Evolutionary conservation across 2,797 vertebrate genomes (phyloP).

Genomic region (Galaxias olidus): DNA sequence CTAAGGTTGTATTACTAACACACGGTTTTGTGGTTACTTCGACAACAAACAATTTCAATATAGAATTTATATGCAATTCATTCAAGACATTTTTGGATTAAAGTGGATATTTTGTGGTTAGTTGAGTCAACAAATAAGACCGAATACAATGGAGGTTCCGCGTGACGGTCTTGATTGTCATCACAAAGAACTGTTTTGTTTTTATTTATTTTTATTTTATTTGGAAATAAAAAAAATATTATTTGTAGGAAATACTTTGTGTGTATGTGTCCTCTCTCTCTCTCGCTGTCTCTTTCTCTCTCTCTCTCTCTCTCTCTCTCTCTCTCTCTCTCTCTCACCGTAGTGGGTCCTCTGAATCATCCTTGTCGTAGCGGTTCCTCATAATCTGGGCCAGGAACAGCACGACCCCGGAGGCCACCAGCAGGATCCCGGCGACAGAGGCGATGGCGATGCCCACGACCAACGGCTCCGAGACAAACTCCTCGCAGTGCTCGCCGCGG

Average conservation of each 20-base stretch:
- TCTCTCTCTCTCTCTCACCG: slow-evolving; percentile 69
- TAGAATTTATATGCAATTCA: no score
- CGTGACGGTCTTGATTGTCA: not conserved
- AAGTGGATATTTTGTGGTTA: no score
- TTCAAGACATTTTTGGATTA: no score
- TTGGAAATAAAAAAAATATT: not conserved
- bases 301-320: not conserved
- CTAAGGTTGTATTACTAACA: not conserved
- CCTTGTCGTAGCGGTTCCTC: slow-evolving; percentile 79
- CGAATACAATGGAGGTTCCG: no score
- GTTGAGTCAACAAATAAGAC: no score
- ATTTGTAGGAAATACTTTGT: no score
- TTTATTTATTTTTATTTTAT: not conserved
- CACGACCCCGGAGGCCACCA: slow-evolving; percentile 78
- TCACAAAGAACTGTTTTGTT: not conserved
- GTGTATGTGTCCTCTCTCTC: no score
- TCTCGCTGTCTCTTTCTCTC: not conserved
- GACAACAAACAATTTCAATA: no score
- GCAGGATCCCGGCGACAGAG: slow-evolving; percentile 84
- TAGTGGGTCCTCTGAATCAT: slow-evolving; percentile 78
- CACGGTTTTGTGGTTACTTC: no score
- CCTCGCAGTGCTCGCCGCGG: slow-evolving; percentile 91
- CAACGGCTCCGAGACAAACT: slow-evolving; percentile 89
- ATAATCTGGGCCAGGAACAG: slow-evolving; percentile 85
- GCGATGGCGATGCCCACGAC: slow-evolving; percentile 88